A percentile compares a stretch with the other conserved stretches of the same genome.
Evolutionary conservation across 2,888 invertebrate genomes (phyloP).

Genomic region (Drosophila cracens): DNA sequence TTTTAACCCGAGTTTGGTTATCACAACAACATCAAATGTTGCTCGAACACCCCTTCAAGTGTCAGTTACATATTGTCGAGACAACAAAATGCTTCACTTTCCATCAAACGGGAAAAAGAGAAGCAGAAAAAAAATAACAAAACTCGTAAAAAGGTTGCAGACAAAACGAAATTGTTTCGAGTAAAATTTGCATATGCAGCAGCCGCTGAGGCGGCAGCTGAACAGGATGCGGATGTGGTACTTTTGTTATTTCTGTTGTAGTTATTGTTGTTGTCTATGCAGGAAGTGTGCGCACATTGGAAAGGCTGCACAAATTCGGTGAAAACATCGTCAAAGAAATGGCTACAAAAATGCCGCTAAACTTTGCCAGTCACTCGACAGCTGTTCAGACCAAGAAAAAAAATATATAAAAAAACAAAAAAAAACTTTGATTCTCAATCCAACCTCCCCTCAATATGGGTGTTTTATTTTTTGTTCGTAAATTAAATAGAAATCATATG

Average conservation of each 20-base stretch:
- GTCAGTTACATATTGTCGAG: slow-evolving; percentile 79
- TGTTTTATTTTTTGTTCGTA: slow-evolving; percentile 36
- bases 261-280: slow-evolving; percentile 68
- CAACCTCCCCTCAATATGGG: slow-evolving; percentile 36
- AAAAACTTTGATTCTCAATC: slow-evolving; percentile 19
- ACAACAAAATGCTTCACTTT: slow-evolving; percentile 76
- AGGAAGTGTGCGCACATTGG: slow-evolving; percentile 72
- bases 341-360: slow-evolving; percentile 67
- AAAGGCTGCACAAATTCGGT: slow-evolving; percentile 54
- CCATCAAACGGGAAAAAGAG: slow-evolving; percentile 53
- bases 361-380: slow-evolving; percentile 65
- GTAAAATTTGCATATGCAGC: slow-evolving; percentile 74
- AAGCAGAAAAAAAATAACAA: slow-evolving; percentile 24
- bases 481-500: slow-evolving; percentile 79
- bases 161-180: slow-evolving; percentile 50
- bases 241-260: slow-evolving; percentile 37
- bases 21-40: slow-evolving; percentile 70
- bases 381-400: slow-evolving; percentile 42
- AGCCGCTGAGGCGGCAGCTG: slow-evolving; percentile 44
- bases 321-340: slow-evolving; percentile 62
- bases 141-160: slow-evolving; percentile 73
- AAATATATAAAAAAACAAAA: slow-evolving; percentile 1
- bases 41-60: slow-evolving; percentile 79
- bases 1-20: slow-evolving; percentile 51
- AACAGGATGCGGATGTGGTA: slow-evolving; percentile 65